Conservation (phyloP, 2,888 invertebrate species). For the Sinohyriopsis cumingii region DNA sequence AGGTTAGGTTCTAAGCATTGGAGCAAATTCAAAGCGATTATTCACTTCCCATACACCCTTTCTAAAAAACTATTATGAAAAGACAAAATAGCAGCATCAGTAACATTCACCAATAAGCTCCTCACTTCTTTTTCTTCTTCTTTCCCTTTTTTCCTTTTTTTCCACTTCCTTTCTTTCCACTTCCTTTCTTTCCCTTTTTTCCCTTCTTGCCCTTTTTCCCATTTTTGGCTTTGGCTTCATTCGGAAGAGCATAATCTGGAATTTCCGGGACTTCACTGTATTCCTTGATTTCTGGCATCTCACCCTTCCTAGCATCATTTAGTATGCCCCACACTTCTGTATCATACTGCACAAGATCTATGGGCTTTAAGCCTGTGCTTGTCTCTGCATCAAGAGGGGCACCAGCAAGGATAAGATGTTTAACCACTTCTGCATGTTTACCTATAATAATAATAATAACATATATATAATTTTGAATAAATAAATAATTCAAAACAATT, state of each 20-base stretch:
- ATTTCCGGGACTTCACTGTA: conserved; percentile 55
- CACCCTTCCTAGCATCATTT: conserved; percentile 47
- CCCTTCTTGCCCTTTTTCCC: conserved; percentile 42
- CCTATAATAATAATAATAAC: conserved; percentile 33
- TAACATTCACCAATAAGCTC: not conserved
- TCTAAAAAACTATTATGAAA: too few species aligned
- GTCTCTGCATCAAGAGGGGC: conserved; percentile 50
- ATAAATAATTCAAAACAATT: not conserved
- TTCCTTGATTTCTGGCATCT: conserved; percentile 56
- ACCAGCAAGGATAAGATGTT: conserved; percentile 54
- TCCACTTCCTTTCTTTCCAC: conserved; percentile 26
- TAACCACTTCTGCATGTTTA: conserved; percentile 49
- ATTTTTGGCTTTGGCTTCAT: conserved; percentile 45
- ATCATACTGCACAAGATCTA: conserved; percentile 43
- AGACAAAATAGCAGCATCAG: not conserved
- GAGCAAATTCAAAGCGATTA: too few species aligned
- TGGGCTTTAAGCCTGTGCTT: conserved; percentile 42
- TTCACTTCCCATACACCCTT: too few species aligned
- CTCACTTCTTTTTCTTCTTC: conserved; percentile 39
- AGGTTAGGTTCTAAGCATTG: too few species aligned
- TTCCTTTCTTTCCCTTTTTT: conserved; percentile 30
- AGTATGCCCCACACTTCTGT: conserved; percentile 53
- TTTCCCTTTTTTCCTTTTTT: conserved; percentile 42
- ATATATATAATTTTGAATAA: not conserved
- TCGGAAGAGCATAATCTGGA: conserved; percentile 50